phyloP scores from a whole-genome alignment of 2,113 vertebrate species.

The Acanthisitta chloris region DNA sequence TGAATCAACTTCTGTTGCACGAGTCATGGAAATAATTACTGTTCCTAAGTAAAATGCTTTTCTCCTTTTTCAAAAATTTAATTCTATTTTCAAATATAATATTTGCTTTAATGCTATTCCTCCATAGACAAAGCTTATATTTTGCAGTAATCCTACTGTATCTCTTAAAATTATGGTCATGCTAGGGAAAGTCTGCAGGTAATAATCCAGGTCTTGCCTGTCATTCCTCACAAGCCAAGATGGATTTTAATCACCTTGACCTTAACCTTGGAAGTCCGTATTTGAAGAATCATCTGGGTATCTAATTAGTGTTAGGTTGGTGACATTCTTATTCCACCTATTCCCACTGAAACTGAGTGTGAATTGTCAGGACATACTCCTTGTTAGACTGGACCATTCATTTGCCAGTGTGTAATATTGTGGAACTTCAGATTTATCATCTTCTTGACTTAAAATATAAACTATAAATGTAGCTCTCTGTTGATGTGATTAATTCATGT shows the following conservation, averaged over 20 bases:
- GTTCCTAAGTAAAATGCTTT: not conserved
- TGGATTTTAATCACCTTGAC: not conserved
- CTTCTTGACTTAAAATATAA: not conserved
- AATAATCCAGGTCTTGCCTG: not conserved
- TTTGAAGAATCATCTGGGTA: not conserved
- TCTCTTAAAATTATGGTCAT: not conserved
- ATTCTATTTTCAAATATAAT: fast-evolving
- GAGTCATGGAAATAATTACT: not conserved
- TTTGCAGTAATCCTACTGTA: not conserved
- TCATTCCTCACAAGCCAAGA: not conserved
- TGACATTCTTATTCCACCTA: not conserved
- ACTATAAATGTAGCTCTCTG: not conserved
- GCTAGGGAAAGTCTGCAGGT: not conserved
- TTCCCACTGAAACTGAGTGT: not conserved
- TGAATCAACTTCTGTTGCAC: not conserved
- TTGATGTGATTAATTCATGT: not conserved
- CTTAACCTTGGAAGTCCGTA: not conserved
- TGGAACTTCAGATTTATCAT: not conserved
- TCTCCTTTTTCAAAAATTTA: not conserved
- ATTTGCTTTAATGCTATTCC: not conserved
- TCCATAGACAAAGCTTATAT: not conserved
- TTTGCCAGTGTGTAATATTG: not conserved
- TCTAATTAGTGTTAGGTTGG: not conserved
- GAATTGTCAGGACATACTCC: not conserved
- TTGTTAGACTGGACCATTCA: not conserved